phyloP scores from a whole-genome alignment of 2,113 vertebrate species.

The Myocastor coypus region DNA sequence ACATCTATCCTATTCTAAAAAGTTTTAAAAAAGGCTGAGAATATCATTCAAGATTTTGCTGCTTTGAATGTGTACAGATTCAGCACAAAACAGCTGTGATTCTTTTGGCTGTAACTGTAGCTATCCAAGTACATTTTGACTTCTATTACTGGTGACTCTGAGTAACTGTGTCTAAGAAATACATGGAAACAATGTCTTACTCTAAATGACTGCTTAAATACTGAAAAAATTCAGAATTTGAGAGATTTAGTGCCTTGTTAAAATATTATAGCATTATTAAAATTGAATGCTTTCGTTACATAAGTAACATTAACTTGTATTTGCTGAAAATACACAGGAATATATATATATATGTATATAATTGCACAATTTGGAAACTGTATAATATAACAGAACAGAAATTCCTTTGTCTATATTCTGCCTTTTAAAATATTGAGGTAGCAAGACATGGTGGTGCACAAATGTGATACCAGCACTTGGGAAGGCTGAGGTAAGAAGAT shows the following conservation, averaged over 20 bases:
- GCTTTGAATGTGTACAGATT: constrained; percentile 30
- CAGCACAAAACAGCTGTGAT: constrained; percentile 5
- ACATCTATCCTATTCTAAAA: constrained; percentile 98
- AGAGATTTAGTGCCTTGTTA: constrained; percentile 7
- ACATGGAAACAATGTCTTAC: not conserved
- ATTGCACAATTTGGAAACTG: constrained; percentile 2
- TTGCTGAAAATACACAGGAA: constrained; percentile 30
- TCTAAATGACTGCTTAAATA: constrained; percentile 56
- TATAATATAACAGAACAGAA: not conserved
- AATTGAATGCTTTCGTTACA: constrained; percentile 19
- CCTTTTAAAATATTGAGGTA: constrained; percentile 43
- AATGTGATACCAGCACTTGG: not conserved
- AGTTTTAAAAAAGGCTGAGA: constrained; percentile 92
- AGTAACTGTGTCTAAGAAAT: constrained; percentile 40
- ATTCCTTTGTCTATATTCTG: not conserved
- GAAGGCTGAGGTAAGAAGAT: not conserved
- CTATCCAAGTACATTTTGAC: constrained; percentile 30
- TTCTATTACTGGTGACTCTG: constrained; percentile 53
- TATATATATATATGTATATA: constrained; percentile 44
- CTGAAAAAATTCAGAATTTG: constrained; percentile 51
- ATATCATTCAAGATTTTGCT: not conserved
- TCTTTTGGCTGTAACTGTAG: not conserved
- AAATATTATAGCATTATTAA: constrained; percentile 2
- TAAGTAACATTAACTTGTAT: constrained; percentile 6
- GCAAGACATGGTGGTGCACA: not conserved